Percentiles rank a stretch among this genome's conserved stretches.
phyloP scores from a whole-genome alignment of 2,888 invertebrate genomes.

The Zhengitettix transpicula region DNA sequence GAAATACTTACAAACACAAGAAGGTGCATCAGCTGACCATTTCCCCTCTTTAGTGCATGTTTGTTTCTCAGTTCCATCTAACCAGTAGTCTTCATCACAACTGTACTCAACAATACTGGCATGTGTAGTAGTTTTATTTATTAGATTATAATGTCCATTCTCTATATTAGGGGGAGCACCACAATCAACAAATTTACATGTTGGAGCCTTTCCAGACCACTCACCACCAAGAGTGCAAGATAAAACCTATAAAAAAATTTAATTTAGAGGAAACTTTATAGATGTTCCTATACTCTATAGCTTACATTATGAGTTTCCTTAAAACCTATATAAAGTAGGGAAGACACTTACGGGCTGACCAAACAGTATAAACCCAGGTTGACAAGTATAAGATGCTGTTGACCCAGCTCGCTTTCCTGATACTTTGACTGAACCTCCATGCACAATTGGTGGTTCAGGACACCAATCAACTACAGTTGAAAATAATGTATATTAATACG shows the following conservation, averaged over 20 bases:
- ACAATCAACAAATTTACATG: constrained; percentile 75
- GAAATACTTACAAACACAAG: constrained; percentile 59
- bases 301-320: neutral
- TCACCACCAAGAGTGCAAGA: constrained; percentile 73
- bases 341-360: constrained; percentile 50
- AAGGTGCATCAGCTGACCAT: constrained; percentile 72
- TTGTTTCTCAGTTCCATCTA: constrained; percentile 47
- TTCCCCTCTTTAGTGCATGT: constrained; percentile 69
- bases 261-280: too few species aligned
- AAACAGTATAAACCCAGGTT: constrained; percentile 66
- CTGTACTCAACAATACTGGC: constrained; percentile 62
- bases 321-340: neutral
- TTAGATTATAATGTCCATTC: constrained; percentile 51
- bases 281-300: too few species aligned
- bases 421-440: constrained; percentile 54
- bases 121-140: constrained; percentile 68
- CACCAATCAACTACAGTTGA: constrained; percentile 53
- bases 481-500: too few species aligned
- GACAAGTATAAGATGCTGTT: constrained; percentile 63
- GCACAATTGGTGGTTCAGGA: constrained; percentile 60
- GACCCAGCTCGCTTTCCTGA: constrained; percentile 65
- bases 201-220: constrained; percentile 66
- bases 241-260: constrained; percentile 37
- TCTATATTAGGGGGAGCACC: constrained; percentile 66
- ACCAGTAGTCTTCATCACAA: constrained; percentile 70